Evolutionary conservation across 35 echinoderm and acorn worm genomes (phyloP).

Genomic region (Lytechinus pictus): DNA sequence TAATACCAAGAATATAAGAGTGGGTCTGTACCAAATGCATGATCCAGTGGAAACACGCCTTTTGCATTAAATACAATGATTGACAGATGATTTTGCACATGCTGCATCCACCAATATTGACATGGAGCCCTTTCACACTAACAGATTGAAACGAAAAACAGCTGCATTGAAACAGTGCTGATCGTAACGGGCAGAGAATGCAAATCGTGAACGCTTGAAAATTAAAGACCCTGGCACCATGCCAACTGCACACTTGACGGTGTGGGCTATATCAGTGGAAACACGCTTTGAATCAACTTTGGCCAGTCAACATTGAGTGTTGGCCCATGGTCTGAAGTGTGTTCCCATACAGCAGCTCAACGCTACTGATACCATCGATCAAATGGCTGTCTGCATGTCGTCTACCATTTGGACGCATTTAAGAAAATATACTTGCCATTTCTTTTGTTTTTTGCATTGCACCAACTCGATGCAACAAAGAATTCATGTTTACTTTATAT

Average conservation of each 20-base stretch:
- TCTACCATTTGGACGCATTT: background rate
- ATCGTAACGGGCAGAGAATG: background rate
- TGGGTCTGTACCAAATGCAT: background rate
- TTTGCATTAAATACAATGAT: constrained; percentile 14
- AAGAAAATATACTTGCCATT: background rate
- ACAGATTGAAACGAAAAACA: background rate
- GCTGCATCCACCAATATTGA: constrained; percentile 9
- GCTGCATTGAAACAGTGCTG: background rate
- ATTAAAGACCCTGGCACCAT: background rate
- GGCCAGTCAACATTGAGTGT: background rate
- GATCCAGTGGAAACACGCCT: background rate
- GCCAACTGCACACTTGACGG: background rate
- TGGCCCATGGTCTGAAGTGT: background rate
- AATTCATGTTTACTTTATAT: background rate
- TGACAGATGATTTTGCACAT: background rate
- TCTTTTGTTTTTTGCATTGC: background rate
- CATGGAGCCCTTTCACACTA: background rate
- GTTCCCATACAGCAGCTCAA: constrained; percentile 7
- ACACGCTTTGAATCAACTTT: background rate
- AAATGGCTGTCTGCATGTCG: background rate
- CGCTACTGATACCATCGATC: constrained; percentile 1
- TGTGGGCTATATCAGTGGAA: background rate
- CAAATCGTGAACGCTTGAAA: background rate
- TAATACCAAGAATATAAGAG: background rate
- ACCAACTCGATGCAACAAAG: background rate